Base-by-base conservation (phyloP, 2,113 vertebrate species). In the Pristiophorus japonicus region DNA sequence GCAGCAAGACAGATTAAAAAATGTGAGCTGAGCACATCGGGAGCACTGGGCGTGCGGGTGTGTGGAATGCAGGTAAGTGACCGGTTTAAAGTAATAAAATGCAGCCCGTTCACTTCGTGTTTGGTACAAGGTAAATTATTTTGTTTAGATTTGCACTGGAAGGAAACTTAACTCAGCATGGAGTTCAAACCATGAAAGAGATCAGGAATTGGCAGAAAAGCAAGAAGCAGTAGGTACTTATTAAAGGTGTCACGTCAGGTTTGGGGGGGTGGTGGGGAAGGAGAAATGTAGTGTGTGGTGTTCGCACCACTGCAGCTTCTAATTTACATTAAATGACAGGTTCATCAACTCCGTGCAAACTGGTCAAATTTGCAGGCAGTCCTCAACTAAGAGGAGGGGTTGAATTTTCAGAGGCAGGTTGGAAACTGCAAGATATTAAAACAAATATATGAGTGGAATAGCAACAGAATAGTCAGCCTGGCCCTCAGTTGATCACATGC, bases 1-100 rank as follows among this genome's bases (percentile, higher is more conserved):
- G 99, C 98, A 0, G 99, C 99, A 66, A 97, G 99, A 93, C 99
- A 99, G 97, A 99, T 99, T 98, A 98, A 98, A 97, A 99, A 99
- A 96, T 99, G 99, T 4, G 99, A 99, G 96, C 98, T 99, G 98
- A 99, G 99, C 97, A 99, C 99, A 0, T 99, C 99, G 0, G 98
- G 98, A 2, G 98, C 98, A 0, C 97, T 99, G 97, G 99, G 99
- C 0, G 99, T 99, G 96, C 97, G 99, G 0, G 98, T 99, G 94
- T 99, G 99, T 95, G 99, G 99, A 96, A 99, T 99, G 99, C 99
- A 99, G 99, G 98, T 99, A 97, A 95, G 96, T 65, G 55, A 16
- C 42, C 6, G 24, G 34, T 47, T 51, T 95, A 11, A n/a, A 55
- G 73, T 70, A 22, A 63, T 91, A n/a, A 62, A 45, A 27, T 38